Evolutionary conservation across 1,140 invertebrate species (phyloP), one percentile per base, ranked within the genome.

Genomic region (Brachionus calyciflorus): DNA sequence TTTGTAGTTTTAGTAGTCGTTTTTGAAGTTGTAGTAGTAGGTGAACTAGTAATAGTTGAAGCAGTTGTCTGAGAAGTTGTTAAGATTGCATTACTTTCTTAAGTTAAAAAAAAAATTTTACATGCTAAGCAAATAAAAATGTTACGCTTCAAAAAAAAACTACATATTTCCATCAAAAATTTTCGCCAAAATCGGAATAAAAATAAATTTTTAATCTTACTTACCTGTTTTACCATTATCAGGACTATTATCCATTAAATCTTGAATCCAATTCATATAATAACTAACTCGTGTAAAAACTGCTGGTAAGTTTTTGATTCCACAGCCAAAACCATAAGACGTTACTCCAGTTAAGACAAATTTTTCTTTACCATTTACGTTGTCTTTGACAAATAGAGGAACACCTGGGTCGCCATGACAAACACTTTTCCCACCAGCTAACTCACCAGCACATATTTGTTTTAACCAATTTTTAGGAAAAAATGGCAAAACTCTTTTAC

Each of bases 401-500:
- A 37, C 65, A 0, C 65, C 65, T 4, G 65, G 46, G 41, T 70
- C 65, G 10, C 65, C 65, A 46, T 75, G 69, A 21, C 69, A 75
- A n/a, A 48, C 53, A 51, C 53, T 48, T 51, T 49, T 41, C 7
- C 17, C 21, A 19, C 69, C 69, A n/a, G 33, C 33, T 37, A 37
- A 37, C 3, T 37, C 33, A 5, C 33, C 33, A 5, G 33, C 33
- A 37, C 33, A 37, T 37, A 37, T 37, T 37, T 37, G 33, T 5
- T 9, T 37, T 9, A 9, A 5, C 33, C 33, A 37, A 37, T 40
- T 40, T 30, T 17, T 51, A 21, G 6, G 0, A 37, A 24, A 26
- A 1, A 26, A 24, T n/a, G 24, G 9, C n/a, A 5, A 30, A 24
- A 75, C n/a, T 12, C 37, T 51, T 3, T 75, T 28, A 17, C 69